phyloP scores from a whole-genome alignment of 1,140 invertebrate genomes.

The Cyphomyrmex costatus region DNA sequence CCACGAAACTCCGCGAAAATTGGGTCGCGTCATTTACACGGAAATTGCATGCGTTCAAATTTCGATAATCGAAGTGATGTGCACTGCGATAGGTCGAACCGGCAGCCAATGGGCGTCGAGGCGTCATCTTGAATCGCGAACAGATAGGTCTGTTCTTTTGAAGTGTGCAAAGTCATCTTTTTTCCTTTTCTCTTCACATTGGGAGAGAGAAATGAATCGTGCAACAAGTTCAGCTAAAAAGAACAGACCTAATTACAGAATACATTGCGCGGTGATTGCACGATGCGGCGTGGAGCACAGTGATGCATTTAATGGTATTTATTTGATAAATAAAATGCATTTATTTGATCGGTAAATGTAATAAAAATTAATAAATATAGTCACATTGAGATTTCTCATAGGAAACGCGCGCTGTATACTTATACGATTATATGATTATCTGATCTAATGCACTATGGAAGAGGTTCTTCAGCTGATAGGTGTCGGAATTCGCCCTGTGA shows the following conservation, averaged over 20 bases:
- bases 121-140: neutral
- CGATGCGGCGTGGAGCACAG: no score
- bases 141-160: no score
- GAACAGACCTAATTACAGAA: no score
- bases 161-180: no score
- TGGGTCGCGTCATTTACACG: neutral
- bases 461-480: constrained; percentile 78
- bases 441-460: constrained; percentile 56
- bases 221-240: no score
- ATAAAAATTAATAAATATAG: neutral
- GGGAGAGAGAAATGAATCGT: no score
- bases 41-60: neutral
- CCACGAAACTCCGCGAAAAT: neutral
- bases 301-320: no score
- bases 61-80: constrained; percentile 1
- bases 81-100: neutral
- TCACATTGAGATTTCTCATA: neutral
- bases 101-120: neutral
- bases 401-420: neutral
- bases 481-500: constrained; percentile 78
- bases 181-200: no score
- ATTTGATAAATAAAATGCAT: neutral
- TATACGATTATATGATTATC: neutral
- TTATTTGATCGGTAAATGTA: neutral
- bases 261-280: no score